These are phyloP conservation scores for Ciconia boyciana DNA, from an alignment of 2,113 vertebrate genomes.

Conservation along the genomic window DNA sequence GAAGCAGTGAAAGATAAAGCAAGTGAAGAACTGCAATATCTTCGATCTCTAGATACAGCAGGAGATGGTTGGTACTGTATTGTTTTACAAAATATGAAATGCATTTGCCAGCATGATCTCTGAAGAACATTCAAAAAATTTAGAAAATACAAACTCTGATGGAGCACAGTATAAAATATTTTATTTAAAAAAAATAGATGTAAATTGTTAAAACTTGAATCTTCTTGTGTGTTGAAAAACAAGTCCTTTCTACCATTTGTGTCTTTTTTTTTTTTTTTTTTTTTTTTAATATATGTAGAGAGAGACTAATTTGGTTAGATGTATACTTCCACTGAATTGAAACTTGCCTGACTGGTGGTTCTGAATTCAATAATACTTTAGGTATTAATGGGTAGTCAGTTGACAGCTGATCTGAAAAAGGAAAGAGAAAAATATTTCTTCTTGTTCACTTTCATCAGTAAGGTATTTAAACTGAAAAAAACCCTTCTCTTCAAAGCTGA, in stretches of 20 bases:
- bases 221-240: not conserved
- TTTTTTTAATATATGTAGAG: not conserved
- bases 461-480: not conserved
- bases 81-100: not conserved
- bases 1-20: constrained; percentile 98
- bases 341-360: not conserved
- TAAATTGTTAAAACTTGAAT: not conserved
- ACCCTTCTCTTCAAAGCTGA: not conserved
- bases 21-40: constrained; percentile 94
- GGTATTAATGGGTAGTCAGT: not conserved
- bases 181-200: not conserved
- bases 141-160: not conserved
- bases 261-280: not conserved
- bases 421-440: not conserved
- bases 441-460: not conserved
- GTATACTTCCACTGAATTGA: not conserved
- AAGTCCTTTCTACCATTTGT: not conserved
- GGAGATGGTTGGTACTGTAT: constrained; percentile 85
- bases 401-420: not conserved
- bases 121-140: not conserved
- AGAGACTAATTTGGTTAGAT: not conserved
- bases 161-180: not conserved
- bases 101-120: not conserved
- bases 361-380: not conserved
- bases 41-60: constrained; percentile 95